A percentile compares a stretch with the other conserved stretches of the same genome.
These are phyloP conservation scores for Sula dactylatra DNA, from an alignment of 2,113 vertebrate species.

Conservation along the genomic window DNA sequence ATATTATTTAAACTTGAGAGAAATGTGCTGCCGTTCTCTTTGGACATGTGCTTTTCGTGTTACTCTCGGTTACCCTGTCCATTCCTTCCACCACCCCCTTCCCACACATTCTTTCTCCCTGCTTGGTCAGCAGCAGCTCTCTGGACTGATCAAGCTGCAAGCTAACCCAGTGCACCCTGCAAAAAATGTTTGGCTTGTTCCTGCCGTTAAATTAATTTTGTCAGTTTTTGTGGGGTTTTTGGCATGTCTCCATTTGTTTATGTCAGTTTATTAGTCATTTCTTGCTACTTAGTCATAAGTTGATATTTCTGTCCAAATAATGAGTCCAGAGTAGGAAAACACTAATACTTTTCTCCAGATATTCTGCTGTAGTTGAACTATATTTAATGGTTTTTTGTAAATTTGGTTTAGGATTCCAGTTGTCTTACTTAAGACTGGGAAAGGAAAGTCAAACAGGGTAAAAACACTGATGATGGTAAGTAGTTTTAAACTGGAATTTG, in stretches of 20 bases:
- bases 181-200: neutral
- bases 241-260: conserved; percentile 2
- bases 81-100: neutral
- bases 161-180: rapidly evolving
- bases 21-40: neutral
- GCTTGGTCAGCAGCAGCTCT: neutral
- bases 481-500: neutral
- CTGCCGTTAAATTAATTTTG: neutral
- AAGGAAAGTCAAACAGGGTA: neutral
- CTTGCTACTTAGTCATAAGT: neutral
- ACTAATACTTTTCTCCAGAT: neutral
- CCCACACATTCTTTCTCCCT: neutral
- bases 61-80: neutral
- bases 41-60: rapidly evolving
- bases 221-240: neutral
- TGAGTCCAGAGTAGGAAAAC: neutral
- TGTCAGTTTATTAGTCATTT: conserved; percentile 20
- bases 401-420: neutral
- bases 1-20: neutral
- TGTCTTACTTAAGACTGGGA: neutral
- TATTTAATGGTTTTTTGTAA: neutral
- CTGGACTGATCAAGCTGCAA: neutral
- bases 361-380: neutral
- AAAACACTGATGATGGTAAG: neutral
- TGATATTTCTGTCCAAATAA: neutral